These are phyloP conservation scores for Eulemur mongoz DNA, from an alignment of 2,797 vertebrate genomes.

Conservation along the genomic window DNA sequence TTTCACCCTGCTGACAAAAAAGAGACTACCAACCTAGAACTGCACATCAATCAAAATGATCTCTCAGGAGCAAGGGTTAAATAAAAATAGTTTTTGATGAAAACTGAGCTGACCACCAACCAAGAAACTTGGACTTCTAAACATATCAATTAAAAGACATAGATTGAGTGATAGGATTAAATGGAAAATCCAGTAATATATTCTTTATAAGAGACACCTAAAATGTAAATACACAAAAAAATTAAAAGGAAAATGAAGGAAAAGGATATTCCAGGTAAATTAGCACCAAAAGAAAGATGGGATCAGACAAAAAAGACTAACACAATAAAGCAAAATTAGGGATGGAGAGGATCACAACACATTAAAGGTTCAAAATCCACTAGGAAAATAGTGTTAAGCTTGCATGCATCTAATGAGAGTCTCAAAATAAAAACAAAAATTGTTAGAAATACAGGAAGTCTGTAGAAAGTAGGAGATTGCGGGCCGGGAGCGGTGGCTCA, in stretches of 20 bases:
- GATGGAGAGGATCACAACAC: background rate
- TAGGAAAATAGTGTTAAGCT: background rate
- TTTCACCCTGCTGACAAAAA: background rate
- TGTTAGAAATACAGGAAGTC: background rate
- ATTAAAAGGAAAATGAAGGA: background rate
- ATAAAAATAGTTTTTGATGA: slow-evolving; percentile 23
- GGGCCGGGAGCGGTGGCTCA: no score
- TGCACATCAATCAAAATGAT: background rate
- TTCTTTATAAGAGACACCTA: background rate
- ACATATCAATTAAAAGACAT: background rate
- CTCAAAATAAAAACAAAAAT: background rate
- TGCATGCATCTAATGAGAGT: background rate
- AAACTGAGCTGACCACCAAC: slow-evolving; percentile 19
- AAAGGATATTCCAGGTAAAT: background rate
- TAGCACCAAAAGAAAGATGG: background rate
- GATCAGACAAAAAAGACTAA: background rate
- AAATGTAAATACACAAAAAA: background rate
- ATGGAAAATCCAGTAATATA: background rate
- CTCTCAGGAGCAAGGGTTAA: slow-evolving; percentile 40
- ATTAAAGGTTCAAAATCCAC: background rate
- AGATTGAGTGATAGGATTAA: background rate
- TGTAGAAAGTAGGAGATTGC: background rate
- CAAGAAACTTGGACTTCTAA: slow-evolving; percentile 38
- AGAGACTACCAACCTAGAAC: background rate
- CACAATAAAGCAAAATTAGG: background rate